Evolutionary conservation across 2,797 vertebrate genomes (phyloP), one percentile per base, ranked within the genome.

Genomic region (Capromys pilorides): DNA sequence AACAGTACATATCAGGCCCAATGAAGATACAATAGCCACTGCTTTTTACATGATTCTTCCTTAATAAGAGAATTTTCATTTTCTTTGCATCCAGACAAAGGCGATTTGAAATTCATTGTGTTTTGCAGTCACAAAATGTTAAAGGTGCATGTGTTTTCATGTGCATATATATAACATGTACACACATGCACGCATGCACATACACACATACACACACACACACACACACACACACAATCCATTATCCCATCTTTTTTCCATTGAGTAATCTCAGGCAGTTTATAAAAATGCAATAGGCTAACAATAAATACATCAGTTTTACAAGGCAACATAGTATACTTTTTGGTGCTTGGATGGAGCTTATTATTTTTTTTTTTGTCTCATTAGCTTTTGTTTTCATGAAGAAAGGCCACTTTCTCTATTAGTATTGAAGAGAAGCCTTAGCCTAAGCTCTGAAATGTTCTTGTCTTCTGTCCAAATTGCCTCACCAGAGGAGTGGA

Each of bases 21-120:
- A n/a, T 64, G 36, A 75, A 88, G 71, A 86, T 54, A 61, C 51
- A 22, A 71, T 28, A n/a, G 66, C 89, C 51, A 82, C n/a, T 61
- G 62, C 24, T 91, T 94, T 95, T 93, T 71, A 95, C 22, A 28
- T 64, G 49, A 73, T 73, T 82, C 24, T 91, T 90, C 41, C 45
- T 90, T 93, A 67, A 80, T 93, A 64, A 84, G 69, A 59, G 88
- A 93, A 86, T 86, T 81, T 18, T 3, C 51, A 31, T 90, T 75
- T 9, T 88, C 57, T 59, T 33, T 95, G 86, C 28, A 6, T 94
- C 61, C 0, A 86, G 69, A 90, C 22, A 67, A 80, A 82, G 36
- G 33, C 85, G 13, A 71, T 85, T 94, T 94, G 67, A 95, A 94
- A 91, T 91, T 84, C n/a, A 90, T 54, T 81, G 54, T 86, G 69